Base-by-base conservation (phyloP, 1,140 invertebrate species). In the Leptinotarsa defecta region DNA sequence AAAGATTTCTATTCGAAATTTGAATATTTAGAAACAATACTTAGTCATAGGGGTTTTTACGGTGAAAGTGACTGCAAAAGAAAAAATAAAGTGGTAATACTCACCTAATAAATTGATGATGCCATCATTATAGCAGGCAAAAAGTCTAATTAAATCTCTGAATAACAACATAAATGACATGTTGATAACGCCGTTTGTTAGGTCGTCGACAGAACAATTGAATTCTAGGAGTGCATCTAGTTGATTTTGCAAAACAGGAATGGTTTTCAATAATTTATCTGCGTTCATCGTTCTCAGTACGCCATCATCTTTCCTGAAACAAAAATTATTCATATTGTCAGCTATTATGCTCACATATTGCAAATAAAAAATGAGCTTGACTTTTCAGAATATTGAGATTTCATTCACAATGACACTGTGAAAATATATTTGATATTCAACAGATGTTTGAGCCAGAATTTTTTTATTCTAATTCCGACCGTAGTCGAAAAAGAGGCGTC, bases 51-150 rank as follows among this genome's bases (percentile, higher is more conserved):
- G 34, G 34, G 34, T 34, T 34, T 34, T 34, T 34, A 34, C 34
- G 34, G 34, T 34, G 34, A 34, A 34, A 34, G 8, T 34, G 8
- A 34, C 6, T 34, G 34, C 8, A 34, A 34, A 34, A 34, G 34
- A 43, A 11, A 43, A 43, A 43, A 3, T 11, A 43, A 11, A 43
- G 34, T 11, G 34, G 8, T 43, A 43, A 71, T 34, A 78, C 79
- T 85, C 86, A 93, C 93, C 93, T 87, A 99, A 89, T 79, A 99
- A 91, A 90, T 99, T 99, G 83, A 99, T 99, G 81, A 99, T 98
- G 79, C 97, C 98, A 88, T 99, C 98, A 87, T 99, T 99, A 88
- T 99, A 99, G 86, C 98, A 98, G 68, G 98, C 98, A 90, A 99
- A 99, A 74, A 99, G 89, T 81, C 98, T 91, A 86, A 99, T 99